Base-by-base conservation (phyloP, 2,797 vertebrate genomes). In the Orientallactaga sibirica region DNA sequence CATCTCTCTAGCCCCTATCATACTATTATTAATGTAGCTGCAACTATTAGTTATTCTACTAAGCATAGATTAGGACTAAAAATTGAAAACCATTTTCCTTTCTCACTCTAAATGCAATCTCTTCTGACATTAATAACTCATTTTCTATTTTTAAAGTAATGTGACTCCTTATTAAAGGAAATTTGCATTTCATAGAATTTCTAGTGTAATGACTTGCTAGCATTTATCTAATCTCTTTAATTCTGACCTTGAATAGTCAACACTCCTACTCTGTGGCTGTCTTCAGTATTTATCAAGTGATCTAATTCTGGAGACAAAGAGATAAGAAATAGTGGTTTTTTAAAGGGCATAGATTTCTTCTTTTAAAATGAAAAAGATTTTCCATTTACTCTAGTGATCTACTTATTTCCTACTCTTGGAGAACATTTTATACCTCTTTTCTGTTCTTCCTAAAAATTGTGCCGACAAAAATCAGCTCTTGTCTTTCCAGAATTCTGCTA, bases 161-260 rank as follows among this genome's bases (percentile, higher is more conserved):
- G 10, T 82, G 48, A 66, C 29, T 95, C 64, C 76, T 87, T 86
- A 52, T 92, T 93, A 84, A 94, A 91, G n/a, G n/a, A 92, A 88
- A 93, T 95, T 85, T 94, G 41, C 58, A 91, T 96, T 96, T 95
- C 41, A 68, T 87, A 62, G 74, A 95, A 94, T 82, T 93, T 93
- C 81, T 85, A 87, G 43, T 66, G 88, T 79, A 75, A 24, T 61
- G 19, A 77, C 55, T 78, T 77, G 48, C 29, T 89, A 62, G 71
- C 95, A 73, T 10, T 74, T 62, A 92, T 86, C 62, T 93, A 64
- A 94, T 94, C 75, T 83, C 43, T 88, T 86, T 93, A 86, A 71
- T 80, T 81, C 27, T 93, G 74, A 84, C 43, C 77, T 94, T 95
- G 80, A 93, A 52, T 62, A 93, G n/a, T 94, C 48, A 33, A 80